A percentile compares a stretch with the other conserved stretches of the same genome.
Conservation (phyloP, 2,113 vertebrate species). For the Anarrhichthys ocellatus region DNA sequence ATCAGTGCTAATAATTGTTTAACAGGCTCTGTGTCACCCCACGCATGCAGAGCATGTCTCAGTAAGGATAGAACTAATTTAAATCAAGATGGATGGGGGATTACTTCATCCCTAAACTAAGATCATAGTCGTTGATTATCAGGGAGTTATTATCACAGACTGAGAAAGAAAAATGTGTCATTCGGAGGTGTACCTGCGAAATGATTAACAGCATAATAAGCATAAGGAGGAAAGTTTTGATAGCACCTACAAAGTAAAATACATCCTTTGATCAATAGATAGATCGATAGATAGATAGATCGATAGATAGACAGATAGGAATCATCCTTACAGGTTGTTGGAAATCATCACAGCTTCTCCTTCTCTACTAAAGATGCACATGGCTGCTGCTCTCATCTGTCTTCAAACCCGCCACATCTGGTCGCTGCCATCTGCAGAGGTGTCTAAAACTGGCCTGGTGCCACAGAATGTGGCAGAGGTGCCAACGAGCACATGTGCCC, state of each 20-base stretch:
- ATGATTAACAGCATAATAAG: slow-evolving; percentile 13
- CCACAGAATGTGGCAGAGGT: slow-evolving; percentile 60
- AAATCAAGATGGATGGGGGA: slow-evolving; percentile 44
- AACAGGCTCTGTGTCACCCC: slow-evolving; percentile 43
- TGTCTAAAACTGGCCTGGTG: slow-evolving; percentile 54
- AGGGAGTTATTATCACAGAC: slow-evolving; percentile 40
- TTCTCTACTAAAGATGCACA: slow-evolving; percentile 37
- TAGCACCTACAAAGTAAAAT: neutral
- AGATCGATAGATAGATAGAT: neutral
- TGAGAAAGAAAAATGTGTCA: slow-evolving; percentile 20
- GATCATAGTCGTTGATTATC: slow-evolving; percentile 43
- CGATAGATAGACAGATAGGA: neutral
- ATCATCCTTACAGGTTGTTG: slow-evolving; percentile 36
- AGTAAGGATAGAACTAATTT: slow-evolving; percentile 60
- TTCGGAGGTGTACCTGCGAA: slow-evolving; percentile 18
- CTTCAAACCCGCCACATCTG: slow-evolving; percentile 76
- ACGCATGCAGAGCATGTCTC: slow-evolving; percentile 54
- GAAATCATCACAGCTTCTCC: slow-evolving; percentile 26
- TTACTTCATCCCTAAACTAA: slow-evolving; percentile 38
- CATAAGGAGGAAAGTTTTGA: neutral
- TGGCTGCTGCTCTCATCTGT: slow-evolving; percentile 64
- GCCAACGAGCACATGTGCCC: slow-evolving; percentile 34
- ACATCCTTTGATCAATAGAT: neutral
- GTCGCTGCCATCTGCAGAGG: slow-evolving; percentile 57
- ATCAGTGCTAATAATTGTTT: slow-evolving; percentile 61